Base-by-base conservation (phyloP, 2,113 vertebrate species). In the Syngnathoides biaculeatus region DNA sequence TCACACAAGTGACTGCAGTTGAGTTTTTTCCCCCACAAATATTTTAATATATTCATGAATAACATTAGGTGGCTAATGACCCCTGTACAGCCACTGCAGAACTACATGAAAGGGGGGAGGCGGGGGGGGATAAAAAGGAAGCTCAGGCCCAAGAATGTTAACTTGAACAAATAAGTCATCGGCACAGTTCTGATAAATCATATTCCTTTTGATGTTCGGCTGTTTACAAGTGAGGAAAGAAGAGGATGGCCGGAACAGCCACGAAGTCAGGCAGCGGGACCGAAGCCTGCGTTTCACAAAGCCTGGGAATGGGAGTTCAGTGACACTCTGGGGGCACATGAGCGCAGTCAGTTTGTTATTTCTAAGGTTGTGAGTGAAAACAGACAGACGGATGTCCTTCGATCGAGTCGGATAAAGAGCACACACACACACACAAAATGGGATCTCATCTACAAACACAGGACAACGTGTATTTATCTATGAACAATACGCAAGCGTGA, bases 121-220 rank as follows among this genome's bases (percentile, higher is more conserved):
- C 26, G 19, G 30, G 30, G 19, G 14, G 14, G 79, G 79, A 67
- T 40, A 77, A 79, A 73, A 84, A 80, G 83, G 26, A 57, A 30
- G 52, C 52, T 10, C 76, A 81, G 85, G 82, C 86, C 77, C 79
- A 85, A 84, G 82, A 89, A 87, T 87, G 85, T 90, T 86, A 81
- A 87, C 81, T 89, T 86, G 82, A 85, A 89, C 89, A 90, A 92
- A 91, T 85, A 92, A 88, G 79, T 88, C 69, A 74, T 90, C 88
- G 85, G 84, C 88, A 82, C 77, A 57, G 86, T 72, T 65, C 74
- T 85, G 78, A 91, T 91, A 85, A 91, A 92, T 91, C 84, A 82
- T 69, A 75, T 77, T 86, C 81, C 72, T 79, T 91, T 92, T 92
- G 89, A 92, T 92, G 86, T 92, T 82, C 87, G 89, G 87, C 87